phyloP scores from a whole-genome alignment of 1,140 invertebrate species.

The Zaprionus capensis region DNA sequence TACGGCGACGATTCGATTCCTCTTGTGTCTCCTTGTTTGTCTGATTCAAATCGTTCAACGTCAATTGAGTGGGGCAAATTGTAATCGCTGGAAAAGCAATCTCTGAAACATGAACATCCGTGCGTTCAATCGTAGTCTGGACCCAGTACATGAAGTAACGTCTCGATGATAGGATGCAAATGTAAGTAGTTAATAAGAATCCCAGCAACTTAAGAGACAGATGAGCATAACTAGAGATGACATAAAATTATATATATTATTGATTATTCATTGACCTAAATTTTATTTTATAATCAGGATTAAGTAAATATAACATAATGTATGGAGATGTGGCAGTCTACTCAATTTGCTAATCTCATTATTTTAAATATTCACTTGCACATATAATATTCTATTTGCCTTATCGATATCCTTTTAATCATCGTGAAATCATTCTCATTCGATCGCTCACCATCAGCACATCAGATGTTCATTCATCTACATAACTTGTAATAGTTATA shows the following conservation, averaged over 20 bases:
- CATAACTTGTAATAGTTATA: no score
- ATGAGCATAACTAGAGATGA: not conserved
- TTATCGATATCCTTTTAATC: no score
- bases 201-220: conserved; percentile 39
- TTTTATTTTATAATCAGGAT: no score
- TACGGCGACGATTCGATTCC: not conserved
- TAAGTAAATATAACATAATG: no score
- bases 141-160: conserved; percentile 76
- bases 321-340: no score
- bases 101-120: conserved; percentile 73
- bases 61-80: conserved; percentile 58
- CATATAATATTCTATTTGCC: no score
- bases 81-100: conserved; percentile 70
- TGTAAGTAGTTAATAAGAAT: conserved; percentile 45
- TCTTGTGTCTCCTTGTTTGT: not conserved
- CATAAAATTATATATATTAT: not conserved
- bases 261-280: not conserved
- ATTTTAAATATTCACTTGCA: no score
- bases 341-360: no score
- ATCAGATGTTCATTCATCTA: no score
- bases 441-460: no score
- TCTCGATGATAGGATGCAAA: conserved; percentile 61
- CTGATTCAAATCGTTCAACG: not conserved
- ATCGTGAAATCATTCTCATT: no score
- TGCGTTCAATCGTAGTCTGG: conserved; percentile 73